phyloP scores from a whole-genome alignment of 1,140 invertebrate species.

The Aphelinus certus region DNA sequence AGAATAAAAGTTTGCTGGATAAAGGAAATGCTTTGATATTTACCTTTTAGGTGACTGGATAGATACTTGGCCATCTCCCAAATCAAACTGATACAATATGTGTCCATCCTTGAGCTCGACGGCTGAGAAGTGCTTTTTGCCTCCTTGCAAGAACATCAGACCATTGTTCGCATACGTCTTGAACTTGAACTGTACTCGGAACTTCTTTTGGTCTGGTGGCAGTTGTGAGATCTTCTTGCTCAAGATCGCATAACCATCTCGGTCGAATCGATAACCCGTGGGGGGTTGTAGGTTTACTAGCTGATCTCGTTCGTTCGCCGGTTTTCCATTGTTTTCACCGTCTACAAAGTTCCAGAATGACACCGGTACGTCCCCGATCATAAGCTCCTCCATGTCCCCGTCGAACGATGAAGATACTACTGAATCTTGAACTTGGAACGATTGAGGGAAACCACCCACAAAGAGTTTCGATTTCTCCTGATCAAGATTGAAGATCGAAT shows the following conservation, averaged over 20 bases:
- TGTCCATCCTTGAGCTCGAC: conserved; percentile 84
- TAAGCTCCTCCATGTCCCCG: conserved; percentile 90
- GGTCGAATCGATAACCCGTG: conserved; percentile 86
- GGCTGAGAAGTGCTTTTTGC: conserved; percentile 81
- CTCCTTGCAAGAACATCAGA: conserved; percentile 85
- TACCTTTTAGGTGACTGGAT: conserved; percentile 67
- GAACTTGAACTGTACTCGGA: conserved; percentile 74
- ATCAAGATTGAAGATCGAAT: conserved; percentile 89
- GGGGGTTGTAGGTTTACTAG: conserved; percentile 70
- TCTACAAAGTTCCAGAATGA: conserved; percentile 95
- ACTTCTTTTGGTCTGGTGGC: conserved; percentile 70
- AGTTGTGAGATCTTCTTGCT: conserved; percentile 68
- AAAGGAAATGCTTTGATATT: background rate
- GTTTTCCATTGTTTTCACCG: conserved; percentile 78
- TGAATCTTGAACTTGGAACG: conserved; percentile 74
- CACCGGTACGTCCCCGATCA: conserved; percentile 87
- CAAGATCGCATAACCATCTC: conserved; percentile 82
- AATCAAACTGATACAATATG: conserved; percentile 77
- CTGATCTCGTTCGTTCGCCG: conserved; percentile 77
- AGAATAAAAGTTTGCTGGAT: too few species aligned
- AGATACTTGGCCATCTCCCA: conserved; percentile 71
- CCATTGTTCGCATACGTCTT: conserved; percentile 89
- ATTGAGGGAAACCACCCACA: conserved; percentile 86
- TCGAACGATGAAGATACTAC: conserved; percentile 81
- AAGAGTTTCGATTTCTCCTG: conserved; percentile 86